phyloP scores from a whole-genome alignment of 2,888 invertebrate species.

The Acronicta aceris region DNA sequence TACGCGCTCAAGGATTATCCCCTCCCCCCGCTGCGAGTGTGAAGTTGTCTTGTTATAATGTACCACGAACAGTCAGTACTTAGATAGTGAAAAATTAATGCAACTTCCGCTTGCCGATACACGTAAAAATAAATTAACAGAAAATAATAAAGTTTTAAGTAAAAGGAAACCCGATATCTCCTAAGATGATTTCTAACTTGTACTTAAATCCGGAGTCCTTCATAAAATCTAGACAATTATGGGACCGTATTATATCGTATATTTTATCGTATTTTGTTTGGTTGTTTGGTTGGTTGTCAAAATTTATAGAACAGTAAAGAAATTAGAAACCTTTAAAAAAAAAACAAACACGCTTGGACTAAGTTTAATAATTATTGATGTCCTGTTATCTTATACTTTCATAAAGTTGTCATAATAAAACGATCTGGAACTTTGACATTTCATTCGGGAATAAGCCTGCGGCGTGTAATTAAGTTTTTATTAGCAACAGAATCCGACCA shows the following conservation, averaged over 20 bases:
- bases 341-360: no score
- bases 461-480: constrained; percentile 34
- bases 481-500: constrained; percentile 18
- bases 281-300: no score
- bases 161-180: no score
- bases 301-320: no score
- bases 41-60: constrained; percentile 83
- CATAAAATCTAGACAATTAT: constrained; percentile 3
- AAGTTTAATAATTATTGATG: no score
- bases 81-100: constrained; percentile 66
- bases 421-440: constrained; percentile 33
- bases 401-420: not conserved
- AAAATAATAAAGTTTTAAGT: constrained; percentile 6
- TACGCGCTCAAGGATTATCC: constrained; percentile 84
- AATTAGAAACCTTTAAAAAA: no score
- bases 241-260: no score
- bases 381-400: not conserved
- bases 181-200: no score
- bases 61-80: constrained; percentile 59
- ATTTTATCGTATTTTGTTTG: no score
- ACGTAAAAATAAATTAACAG: constrained; percentile 41
- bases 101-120: constrained; percentile 38
- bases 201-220: not conserved
- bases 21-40: constrained; percentile 65
- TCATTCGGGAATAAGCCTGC: constrained; percentile 22